These are phyloP conservation scores for Cheilosia grossa DNA, from an alignment of 2,888 invertebrate species.

Conservation along the genomic window DNA sequence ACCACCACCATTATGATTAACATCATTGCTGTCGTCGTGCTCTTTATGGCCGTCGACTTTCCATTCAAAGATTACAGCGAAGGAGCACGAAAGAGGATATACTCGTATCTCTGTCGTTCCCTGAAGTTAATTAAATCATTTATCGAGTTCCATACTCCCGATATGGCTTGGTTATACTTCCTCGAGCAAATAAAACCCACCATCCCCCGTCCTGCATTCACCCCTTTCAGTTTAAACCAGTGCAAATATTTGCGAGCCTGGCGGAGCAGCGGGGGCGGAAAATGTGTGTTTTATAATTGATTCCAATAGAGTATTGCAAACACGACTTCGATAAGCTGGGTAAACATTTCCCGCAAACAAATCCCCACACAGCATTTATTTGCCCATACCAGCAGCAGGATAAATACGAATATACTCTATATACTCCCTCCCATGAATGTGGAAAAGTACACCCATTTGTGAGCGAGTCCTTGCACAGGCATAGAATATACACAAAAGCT, in stretches of 20 bases:
- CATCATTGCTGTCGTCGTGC: slow-evolving; percentile 7
- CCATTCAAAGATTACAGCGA: slow-evolving; percentile 23
- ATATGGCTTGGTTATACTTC: slow-evolving; percentile 12
- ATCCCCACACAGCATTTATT: slow-evolving; percentile 59
- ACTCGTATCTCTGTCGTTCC: slow-evolving; percentile 2
- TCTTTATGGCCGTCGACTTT: slow-evolving; percentile 34
- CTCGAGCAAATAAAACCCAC: slow-evolving; percentile 25
- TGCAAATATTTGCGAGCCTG: slow-evolving; percentile 64
- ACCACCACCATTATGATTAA: slow-evolving; percentile 32
- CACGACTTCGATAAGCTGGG: slow-evolving; percentile 72
- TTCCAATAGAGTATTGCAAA: slow-evolving; percentile 73
- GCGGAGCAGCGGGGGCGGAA: slow-evolving; percentile 25
- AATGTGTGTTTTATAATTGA: slow-evolving; percentile 74
- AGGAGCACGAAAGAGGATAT: neutral
- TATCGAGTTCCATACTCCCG: slow-evolving; percentile 26
- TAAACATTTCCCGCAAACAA: slow-evolving; percentile 67
- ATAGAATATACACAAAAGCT: slow-evolving; percentile 37
- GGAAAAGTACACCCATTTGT: slow-evolving; percentile 26
- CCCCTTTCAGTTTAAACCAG: slow-evolving; percentile 50
- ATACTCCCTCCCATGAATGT: slow-evolving; percentile 22
- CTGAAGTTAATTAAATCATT: slow-evolving; percentile 60
- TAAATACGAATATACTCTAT: slow-evolving; percentile 28
- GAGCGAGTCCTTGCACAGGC: slow-evolving; percentile 31
- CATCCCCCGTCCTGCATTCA: neutral
- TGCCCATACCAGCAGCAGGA: slow-evolving; percentile 35